phyloP scores from a whole-genome alignment of 2,113 vertebrate genomes.

The Kryptolebias marmoratus region DNA sequence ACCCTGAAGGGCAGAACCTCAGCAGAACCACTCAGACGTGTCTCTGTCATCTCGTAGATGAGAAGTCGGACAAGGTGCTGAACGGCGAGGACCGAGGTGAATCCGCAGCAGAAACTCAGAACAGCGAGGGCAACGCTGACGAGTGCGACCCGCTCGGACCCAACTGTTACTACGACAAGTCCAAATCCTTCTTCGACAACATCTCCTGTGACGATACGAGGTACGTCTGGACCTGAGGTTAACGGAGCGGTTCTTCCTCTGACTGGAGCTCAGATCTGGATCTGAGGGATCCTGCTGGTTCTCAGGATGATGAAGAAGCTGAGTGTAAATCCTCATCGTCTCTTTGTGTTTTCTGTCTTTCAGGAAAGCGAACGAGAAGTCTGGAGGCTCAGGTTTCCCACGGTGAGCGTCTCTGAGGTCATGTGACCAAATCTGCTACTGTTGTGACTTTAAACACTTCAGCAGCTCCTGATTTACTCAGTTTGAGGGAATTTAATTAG shows the following conservation, averaged over 20 bases:
- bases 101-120: constrained; percentile 90
- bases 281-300: neutral
- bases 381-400: constrained; percentile 60
- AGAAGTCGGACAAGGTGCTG: constrained; percentile 90
- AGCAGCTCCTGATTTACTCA: too few species aligned
- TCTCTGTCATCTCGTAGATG: constrained; percentile 77
- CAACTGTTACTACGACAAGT: constrained; percentile 97
- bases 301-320: neutral
- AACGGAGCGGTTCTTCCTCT: neutral
- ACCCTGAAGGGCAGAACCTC: too few species aligned
- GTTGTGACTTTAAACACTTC: too few species aligned
- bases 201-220: constrained; percentile 97
- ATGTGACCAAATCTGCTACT: neutral
- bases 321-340: neutral
- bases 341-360: neutral
- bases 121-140: constrained; percentile 88
- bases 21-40: neutral
- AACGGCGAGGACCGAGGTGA: constrained; percentile 95
- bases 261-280: neutral
- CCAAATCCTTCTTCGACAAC: constrained; percentile 99
- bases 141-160: constrained; percentile 86
- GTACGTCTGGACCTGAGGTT: constrained; percentile 66
- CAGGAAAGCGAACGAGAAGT: constrained; percentile 74
- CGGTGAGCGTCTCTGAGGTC: constrained; percentile 44
- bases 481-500: too few species aligned